Conservation (phyloP, 2,113 vertebrate species). For the Condylura cristata region DNA sequence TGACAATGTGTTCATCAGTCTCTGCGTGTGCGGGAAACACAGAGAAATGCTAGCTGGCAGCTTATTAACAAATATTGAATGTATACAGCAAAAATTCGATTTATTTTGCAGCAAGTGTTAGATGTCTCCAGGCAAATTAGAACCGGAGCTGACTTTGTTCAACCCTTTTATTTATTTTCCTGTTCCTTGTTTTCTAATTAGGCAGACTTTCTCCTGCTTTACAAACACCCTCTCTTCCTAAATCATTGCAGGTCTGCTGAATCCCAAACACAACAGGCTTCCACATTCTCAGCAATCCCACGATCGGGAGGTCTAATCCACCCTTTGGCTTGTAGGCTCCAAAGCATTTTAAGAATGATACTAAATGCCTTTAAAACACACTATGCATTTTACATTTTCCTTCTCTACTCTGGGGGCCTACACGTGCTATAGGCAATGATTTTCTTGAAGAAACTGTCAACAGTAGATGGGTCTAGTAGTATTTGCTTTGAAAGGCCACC, state of each 20-base stretch:
- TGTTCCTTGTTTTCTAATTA: slow-evolving; percentile 57
- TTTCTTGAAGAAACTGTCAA: slow-evolving; percentile 45
- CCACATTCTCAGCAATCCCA: slow-evolving; percentile 11
- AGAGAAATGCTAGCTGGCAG: slow-evolving; percentile 12
- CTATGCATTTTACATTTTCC: neutral
- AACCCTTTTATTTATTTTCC: slow-evolving; percentile 61
- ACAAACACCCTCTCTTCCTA: slow-evolving; percentile 33
- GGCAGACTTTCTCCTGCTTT: slow-evolving; percentile 22
- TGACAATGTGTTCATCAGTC: neutral
- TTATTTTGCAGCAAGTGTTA: slow-evolving; percentile 69
- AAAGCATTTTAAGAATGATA: neutral
- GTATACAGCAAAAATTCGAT: slow-evolving; percentile 42
- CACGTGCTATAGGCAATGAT: neutral
- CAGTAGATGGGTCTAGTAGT: neutral
- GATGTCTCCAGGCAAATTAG: slow-evolving; percentile 65
- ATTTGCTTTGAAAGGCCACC: slow-evolving; percentile 65
- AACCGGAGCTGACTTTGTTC: slow-evolving; percentile 33
- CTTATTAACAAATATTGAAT: slow-evolving; percentile 75
- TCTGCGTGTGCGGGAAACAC: slow-evolving; percentile 14
- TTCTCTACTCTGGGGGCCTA: neutral
- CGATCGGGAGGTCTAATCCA: slow-evolving; percentile 6
- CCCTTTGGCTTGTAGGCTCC: neutral
- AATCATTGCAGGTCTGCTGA: slow-evolving; percentile 49
- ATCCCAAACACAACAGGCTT: slow-evolving; percentile 29
- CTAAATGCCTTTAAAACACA: slow-evolving; percentile 47